Conservation (phyloP, 2,113 vertebrate species). For the Tenebrosternarchus preto region DNA sequence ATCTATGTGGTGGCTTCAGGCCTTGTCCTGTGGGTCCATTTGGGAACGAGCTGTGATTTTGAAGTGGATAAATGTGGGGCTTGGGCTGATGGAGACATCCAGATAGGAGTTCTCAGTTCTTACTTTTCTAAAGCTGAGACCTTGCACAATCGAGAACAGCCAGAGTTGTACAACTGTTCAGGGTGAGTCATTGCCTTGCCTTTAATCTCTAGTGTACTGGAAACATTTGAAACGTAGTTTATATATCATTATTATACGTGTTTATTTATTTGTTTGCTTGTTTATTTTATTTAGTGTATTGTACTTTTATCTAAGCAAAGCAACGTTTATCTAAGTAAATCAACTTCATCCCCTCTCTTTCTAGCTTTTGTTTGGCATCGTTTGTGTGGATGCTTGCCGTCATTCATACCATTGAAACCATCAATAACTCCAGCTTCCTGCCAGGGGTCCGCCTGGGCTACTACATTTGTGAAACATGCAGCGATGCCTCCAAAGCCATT, state of each 20-base stretch:
- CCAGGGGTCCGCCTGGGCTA: constrained; percentile 70
- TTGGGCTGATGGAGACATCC: constrained; percentile 61
- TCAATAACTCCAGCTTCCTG: constrained; percentile 68
- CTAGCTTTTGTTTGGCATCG: constrained; percentile 60
- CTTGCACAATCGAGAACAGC: constrained; percentile 48
- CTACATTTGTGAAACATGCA: constrained; percentile 69
- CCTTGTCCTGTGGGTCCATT: neutral
- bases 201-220: neutral
- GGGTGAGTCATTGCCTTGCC: constrained; percentile 51
- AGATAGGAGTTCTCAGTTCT: constrained; percentile 65
- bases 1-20: neutral
- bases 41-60: constrained; percentile 39
- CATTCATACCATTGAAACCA: constrained; percentile 70
- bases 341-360: constrained; percentile 9
- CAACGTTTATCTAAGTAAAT: too few species aligned
- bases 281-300: neutral
- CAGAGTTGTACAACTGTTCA: constrained; percentile 61
- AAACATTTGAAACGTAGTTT: neutral
- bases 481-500: constrained; percentile 63
- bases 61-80: constrained; percentile 48
- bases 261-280: constrained; percentile 1
- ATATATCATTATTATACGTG: neutral
- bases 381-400: constrained; percentile 60
- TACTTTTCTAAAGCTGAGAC: constrained; percentile 54
- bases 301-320: neutral